These are phyloP conservation scores for Drosophila bocqueti DNA, from an alignment of 1,140 invertebrate species.

Conservation along the genomic window DNA sequence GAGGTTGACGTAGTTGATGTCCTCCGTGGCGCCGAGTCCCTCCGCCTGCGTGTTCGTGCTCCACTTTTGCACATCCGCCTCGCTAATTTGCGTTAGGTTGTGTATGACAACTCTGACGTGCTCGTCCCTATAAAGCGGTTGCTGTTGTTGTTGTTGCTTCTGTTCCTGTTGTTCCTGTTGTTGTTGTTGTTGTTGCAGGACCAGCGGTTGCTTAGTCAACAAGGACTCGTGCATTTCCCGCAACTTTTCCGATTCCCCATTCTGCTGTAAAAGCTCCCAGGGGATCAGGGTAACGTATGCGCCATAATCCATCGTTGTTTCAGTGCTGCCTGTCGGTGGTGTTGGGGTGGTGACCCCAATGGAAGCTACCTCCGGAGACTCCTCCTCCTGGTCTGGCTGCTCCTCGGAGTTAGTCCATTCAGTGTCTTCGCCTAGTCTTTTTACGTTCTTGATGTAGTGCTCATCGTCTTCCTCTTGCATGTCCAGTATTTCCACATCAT, in stretches of 20 bases:
- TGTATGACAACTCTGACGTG: constrained; percentile 85
- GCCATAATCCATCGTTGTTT: constrained; percentile 61
- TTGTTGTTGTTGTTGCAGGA: constrained; percentile 20
- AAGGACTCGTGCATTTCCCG: constrained; percentile 66
- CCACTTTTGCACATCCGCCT: constrained; percentile 75
- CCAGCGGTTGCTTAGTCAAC: constrained; percentile 63
- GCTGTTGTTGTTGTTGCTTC: not conserved
- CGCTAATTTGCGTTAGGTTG: constrained; percentile 84
- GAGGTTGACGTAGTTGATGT: constrained; percentile 76
- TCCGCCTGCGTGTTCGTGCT: constrained; percentile 37
- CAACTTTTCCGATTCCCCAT: constrained; percentile 75
- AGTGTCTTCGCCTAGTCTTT: constrained; percentile 45
- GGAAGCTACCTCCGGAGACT: constrained; percentile 19
- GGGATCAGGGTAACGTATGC: constrained; percentile 75
- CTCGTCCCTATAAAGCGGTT: constrained; percentile 61
- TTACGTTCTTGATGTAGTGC: constrained; percentile 60
- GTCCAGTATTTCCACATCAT: constrained; percentile 75
- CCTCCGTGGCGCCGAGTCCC: constrained; percentile 26
- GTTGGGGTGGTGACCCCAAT: constrained; percentile 25
- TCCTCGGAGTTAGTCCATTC: constrained; percentile 73
- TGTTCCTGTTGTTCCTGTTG: constrained; percentile 6
- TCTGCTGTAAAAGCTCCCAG: constrained; percentile 80
- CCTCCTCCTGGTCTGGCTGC: constrained; percentile 7
- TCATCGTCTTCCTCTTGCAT: constrained; percentile 54
- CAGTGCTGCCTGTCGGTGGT: constrained; percentile 22